Base-by-base conservation (phyloP, 2,888 invertebrate species). In the Syritta pipiens region DNA sequence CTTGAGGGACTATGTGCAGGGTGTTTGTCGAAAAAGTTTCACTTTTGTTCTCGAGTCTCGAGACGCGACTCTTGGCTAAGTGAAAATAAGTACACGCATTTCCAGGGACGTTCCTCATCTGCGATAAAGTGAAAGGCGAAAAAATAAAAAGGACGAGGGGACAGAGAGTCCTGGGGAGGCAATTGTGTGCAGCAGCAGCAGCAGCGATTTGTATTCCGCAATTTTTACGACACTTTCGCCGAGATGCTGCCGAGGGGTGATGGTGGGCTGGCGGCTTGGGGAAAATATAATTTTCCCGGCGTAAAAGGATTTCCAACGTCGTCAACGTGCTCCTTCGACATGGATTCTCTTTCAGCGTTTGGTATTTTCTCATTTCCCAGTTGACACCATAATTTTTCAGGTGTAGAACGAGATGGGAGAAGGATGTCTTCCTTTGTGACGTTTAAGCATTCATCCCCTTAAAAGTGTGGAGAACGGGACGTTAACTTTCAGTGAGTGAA, bases 11-110 rank as follows among this genome's bases (percentile, higher is more conserved):
- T 30, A 7, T 57, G 6, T 49, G 17, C 10, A 1, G 3, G 14
- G 4, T 22, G 30, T 28, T 30, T 40, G 55, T 55, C 44, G n/a
- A n/a, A 30, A 44, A 44, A 69, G 62, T 69, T 69, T 75, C 69
- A 75, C 69, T 62, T 60, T 75, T 68, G 53, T 42, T 48, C 28
- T 14, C n/a, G n/a, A n/a, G n/a, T n/a, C n/a, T n/a, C n/a, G n/a
- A n/a, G n/a, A n/a, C n/a, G n/a, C n/a, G n/a, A n/a, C n/a, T n/a
- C 20, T 28, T 20, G 12, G 6, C 44, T 74, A 46, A 74, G 59
- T 59, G 59, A 42, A 60, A 69, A 57, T 69, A 69, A 62, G 55
- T 37, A 69, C 62, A 37, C 75, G 69, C 60, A 72, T 75, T 57
- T 55, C 68, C 49, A 30, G 55, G 35, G 55, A 57, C 69, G 68